A percentile compares a stretch with the other conserved stretches of the same genome.
phyloP scores from a whole-genome alignment of 2,888 invertebrate species.

The Pseudeuparius sepicola region DNA sequence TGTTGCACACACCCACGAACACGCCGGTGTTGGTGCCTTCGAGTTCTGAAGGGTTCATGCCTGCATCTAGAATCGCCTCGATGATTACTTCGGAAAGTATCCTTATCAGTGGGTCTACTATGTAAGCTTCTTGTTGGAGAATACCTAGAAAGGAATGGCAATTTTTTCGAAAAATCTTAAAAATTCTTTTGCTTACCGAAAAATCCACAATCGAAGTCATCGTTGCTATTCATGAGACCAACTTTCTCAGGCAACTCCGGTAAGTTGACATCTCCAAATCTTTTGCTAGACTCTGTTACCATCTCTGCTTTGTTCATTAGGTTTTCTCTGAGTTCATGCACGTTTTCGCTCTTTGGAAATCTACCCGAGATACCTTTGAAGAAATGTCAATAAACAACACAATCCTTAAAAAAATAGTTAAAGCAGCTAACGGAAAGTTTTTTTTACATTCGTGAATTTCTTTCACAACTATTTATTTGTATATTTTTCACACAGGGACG shows the following conservation, averaged over 20 bases:
- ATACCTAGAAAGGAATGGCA: no score
- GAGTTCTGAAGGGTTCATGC: conserved; percentile 57
- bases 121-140: conserved; percentile 43
- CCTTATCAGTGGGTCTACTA: conserved; percentile 48
- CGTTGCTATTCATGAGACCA: conserved; percentile 51
- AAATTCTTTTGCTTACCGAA: conserved; percentile 42
- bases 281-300: conserved; percentile 62
- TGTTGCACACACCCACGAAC: conserved; percentile 67
- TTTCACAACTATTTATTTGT: no score
- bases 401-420: no score
- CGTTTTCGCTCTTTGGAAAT: conserved; percentile 69
- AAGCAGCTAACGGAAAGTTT: no score
- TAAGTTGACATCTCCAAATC: conserved; percentile 65
- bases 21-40: conserved; percentile 69
- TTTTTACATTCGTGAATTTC: no score
- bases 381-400: no score
- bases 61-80: conserved; percentile 53
- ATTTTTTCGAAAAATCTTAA: no score
- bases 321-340: conserved; percentile 58
- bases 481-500: no score
- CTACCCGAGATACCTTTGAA: conserved; percentile 54
- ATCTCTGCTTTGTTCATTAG: conserved; percentile 73
- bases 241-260: conserved; percentile 49
- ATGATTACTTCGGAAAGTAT: conserved; percentile 49
- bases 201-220: conserved; percentile 47